Base-by-base conservation (phyloP, 2,888 invertebrate species). In the Herminia tarsipennalis region DNA sequence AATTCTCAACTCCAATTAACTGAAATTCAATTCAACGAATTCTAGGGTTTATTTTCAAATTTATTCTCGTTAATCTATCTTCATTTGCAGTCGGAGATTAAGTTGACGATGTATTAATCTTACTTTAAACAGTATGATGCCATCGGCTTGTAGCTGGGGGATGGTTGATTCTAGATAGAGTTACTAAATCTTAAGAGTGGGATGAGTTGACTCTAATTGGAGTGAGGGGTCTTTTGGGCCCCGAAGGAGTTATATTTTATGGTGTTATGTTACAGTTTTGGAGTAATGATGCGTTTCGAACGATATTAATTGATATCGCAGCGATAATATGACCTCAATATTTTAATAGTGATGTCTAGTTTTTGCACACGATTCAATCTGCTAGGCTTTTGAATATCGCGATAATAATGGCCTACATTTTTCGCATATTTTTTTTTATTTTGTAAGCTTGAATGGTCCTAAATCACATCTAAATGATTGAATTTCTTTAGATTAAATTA, bases 11-110 rank as follows among this genome's bases (percentile, higher is more conserved):
- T 44, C 16, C 30, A 56, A 49, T 53, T 50, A 55, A 46, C 36
- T 28, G 13, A 46, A 22, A 14, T 47, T 38, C 29, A 39, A 61
- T 36, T 46, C 12, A 46, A 47, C 25, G 25, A 42, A 42, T 36
- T 28, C 33, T 18, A 28, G 30, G 37, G 49, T 49, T 51, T 44
- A 45, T 36, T 56, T 53, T 45, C 14, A 47, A 48, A 53, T 20
- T 49, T 50, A 24, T 24, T 32, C 8, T 39, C 22, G 29, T 63
- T 63, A 48, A 63, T 66, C 48, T 52, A 36, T 64, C 55, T 63
- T 53, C 50, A 36, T 64, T 63, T 56, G 27, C 17, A 36, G 28
- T 29, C 44, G 43, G 20, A 50, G 43, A 35, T 57, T 52, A 66
- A 51, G 25, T 46, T 20, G 5, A 38, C 30, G 28, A 45, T 47